Evolutionary conservation across 2,888 invertebrate genomes (phyloP).

Genomic region (Thymelicus sylvestris): DNA sequence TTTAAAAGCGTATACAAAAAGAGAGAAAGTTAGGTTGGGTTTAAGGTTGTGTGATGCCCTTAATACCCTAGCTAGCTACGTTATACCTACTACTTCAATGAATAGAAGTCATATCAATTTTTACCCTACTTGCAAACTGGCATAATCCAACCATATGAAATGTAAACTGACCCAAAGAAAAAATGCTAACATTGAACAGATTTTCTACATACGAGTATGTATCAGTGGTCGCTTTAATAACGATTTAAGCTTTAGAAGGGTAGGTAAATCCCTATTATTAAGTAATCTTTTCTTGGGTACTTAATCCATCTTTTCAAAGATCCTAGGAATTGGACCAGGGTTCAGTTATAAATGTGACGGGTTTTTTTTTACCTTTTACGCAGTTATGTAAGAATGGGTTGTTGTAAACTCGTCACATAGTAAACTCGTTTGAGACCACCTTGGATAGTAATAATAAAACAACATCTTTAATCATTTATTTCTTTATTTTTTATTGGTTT

Average conservation of each 20-base stretch:
- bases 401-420: too few species aligned
- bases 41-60: too few species aligned
- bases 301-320: slow-evolving; percentile 12
- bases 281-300: slow-evolving; percentile 11
- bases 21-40: too few species aligned
- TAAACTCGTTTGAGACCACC: too few species aligned
- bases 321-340: neutral
- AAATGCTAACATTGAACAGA: slow-evolving; percentile 5
- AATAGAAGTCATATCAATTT: neutral
- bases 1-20: too few species aligned
- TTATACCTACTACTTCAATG: neutral
- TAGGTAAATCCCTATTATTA: slow-evolving; percentile 1
- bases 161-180: slow-evolving; percentile 5
- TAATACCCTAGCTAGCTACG: too few species aligned
- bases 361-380: too few species aligned
- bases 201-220: neutral
- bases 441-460: too few species aligned
- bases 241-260: slow-evolving; percentile 5
- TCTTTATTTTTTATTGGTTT: too few species aligned
- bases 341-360: neutral
- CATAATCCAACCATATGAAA: slow-evolving; percentile 30
- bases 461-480: too few species aligned
- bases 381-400: too few species aligned
- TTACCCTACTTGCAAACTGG: neutral
- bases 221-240: slow-evolving; percentile 14